A percentile compares a stretch with the other conserved stretches of the same genome.
phyloP scores from a whole-genome alignment of 2,797 vertebrate genomes.

The Amblyopsis hoosieri region DNA sequence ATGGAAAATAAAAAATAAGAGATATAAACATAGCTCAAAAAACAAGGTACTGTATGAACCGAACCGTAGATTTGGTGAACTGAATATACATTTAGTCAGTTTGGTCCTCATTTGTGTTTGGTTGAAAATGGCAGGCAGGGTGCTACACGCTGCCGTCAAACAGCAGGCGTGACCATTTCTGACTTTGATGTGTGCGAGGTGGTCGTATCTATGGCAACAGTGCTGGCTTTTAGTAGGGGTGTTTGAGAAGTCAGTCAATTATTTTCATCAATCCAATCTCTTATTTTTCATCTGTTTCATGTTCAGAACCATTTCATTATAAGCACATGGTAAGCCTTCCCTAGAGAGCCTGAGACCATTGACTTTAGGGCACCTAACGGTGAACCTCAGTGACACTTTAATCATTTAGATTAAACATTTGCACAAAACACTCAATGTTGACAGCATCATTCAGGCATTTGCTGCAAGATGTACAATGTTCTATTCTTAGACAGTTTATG shows the following conservation, averaged over 20 bases:
- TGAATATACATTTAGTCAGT: neutral
- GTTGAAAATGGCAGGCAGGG: slow-evolving; percentile 37
- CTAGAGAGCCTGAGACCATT: neutral
- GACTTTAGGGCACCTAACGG: neutral
- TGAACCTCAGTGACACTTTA: slow-evolving; percentile 1
- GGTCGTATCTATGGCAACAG: slow-evolving; percentile 52
- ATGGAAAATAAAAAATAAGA: no score
- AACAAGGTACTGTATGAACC: no score
- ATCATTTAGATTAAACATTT: slow-evolving; percentile 6
- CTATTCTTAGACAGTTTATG: slow-evolving; percentile 1
- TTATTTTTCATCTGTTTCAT: slow-evolving; percentile 19
- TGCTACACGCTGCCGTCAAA: slow-evolving; percentile 41
- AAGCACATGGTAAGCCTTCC: slow-evolving; percentile 20
- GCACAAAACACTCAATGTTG: neutral
- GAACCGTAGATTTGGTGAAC: no score
- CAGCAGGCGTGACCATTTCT: slow-evolving; percentile 20
- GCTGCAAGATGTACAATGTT: slow-evolving; percentile 3
- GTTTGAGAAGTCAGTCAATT: slow-evolving; percentile 42
- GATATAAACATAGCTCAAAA: no score
- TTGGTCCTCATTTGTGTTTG: slow-evolving; percentile 19
- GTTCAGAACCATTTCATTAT: slow-evolving; percentile 16
- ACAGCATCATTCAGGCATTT: neutral
- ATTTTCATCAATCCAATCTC: slow-evolving; percentile 21
- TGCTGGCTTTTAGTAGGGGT: slow-evolving; percentile 30
- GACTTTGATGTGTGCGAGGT: slow-evolving; percentile 35